phyloP scores from a whole-genome alignment of 2,888 invertebrate species.

The Carabus problematicus region DNA sequence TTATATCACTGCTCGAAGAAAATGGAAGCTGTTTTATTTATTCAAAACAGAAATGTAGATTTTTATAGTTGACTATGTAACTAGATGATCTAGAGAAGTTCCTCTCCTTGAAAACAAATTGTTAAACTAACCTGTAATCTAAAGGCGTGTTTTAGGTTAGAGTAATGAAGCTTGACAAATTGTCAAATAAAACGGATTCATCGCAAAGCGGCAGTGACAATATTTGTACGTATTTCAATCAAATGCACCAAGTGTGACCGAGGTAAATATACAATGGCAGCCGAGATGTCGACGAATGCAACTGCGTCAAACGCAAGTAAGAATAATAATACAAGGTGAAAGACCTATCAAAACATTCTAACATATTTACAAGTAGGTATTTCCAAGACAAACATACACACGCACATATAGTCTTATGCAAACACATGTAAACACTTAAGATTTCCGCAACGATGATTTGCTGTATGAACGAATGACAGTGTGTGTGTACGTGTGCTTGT shows the following conservation, averaged over 20 bases:
- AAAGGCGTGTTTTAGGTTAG: no score
- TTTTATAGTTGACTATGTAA: no score
- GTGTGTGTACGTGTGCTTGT: conserved; percentile 9
- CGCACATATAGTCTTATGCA: conserved; percentile 22
- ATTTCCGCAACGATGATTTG: conserved; percentile 31
- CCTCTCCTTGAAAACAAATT: no score
- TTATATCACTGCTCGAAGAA: no score
- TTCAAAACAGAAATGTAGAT: no score
- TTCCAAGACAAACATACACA: conserved; percentile 35
- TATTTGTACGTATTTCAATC: conserved; percentile 3
- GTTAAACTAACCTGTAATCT: no score
- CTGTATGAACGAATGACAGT: conserved; percentile 5
- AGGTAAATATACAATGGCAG: conserved; percentile 30
- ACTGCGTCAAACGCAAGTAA: conserved; percentile 26
- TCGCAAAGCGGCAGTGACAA: no score
- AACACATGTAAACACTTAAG: conserved; percentile 11
- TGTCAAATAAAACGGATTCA: no score
- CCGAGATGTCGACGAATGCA: conserved; percentile 24
- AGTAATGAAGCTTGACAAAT: no score
- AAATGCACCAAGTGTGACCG: conserved; percentile 21
- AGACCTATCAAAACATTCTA: conserved; percentile 40
- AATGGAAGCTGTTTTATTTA: no score
- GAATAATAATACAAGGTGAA: conserved; percentile 41
- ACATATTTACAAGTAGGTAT: conserved; percentile 35
- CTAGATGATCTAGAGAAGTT: no score